Base-by-base conservation (phyloP, 1,140 invertebrate genomes). In the Drosophila ambigua region DNA sequence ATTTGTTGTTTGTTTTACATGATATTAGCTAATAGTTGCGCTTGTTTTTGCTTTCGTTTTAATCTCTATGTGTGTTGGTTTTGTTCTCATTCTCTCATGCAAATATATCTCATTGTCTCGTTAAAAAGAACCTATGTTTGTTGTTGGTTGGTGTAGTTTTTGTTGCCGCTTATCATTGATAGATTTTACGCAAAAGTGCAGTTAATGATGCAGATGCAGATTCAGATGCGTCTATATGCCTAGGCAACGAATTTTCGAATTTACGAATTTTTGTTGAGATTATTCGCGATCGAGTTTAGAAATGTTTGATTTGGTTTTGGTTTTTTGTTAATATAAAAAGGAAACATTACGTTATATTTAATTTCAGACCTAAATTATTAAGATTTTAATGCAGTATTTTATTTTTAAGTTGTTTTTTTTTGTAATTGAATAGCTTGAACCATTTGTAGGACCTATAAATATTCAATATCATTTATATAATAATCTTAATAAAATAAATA, bases 401-500 rank as follows among this genome's bases (percentile, higher is more conserved):
- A 79, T 66, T 79, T 79, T 62, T 81, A 75, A 75, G 66, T 76
- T 76, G 66, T 76, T 75, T 77, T 16, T 64, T 65, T 65, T 39
- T 65, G 23, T 89, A 88, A 88, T 89, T 89, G 79, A 88, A 88
- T 88, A 89, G 74, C 79, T 88, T 89, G 80, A 80, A 84, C 77
- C 77, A 75, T 78, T 65, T 79, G 53, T 66, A 87, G 67, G 79
- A 79, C 68, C 75, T 87, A 85, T 85, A 88, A 79, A 79, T 84
- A 81, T 82, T 88, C 75, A 79, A 73, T 85, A 71, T 87, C 61
- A 59, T 77, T 69, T 77, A 24, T 63, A 53, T 79, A 78, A 68
- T 85, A 87, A 88, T 88, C 66, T 88, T 83, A 88, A 88, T 88
- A 88, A 88, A 88, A 88, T 85, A 87, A 88, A 77, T 88, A 88